phyloP scores from a whole-genome alignment of 2,888 invertebrate genomes.

The Apodemia duryi region DNA sequence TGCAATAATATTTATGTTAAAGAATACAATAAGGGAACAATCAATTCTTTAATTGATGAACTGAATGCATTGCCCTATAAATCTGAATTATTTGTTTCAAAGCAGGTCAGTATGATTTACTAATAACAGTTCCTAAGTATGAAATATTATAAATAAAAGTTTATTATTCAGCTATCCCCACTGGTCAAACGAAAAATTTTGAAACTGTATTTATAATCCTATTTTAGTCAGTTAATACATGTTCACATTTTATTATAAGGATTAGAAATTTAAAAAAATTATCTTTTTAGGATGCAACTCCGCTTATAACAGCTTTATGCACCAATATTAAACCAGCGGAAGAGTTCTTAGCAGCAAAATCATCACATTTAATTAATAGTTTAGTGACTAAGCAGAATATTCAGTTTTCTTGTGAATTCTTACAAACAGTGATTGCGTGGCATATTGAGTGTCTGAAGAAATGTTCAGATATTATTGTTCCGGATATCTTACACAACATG shows the following conservation, averaged over 20 bases:
- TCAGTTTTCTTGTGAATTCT: conserved; percentile 47
- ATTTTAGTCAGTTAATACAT: too few relatives aligned
- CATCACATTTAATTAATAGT: conserved; percentile 77
- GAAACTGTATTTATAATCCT: background rate
- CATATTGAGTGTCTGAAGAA: conserved; percentile 59
- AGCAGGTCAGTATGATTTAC: conserved; percentile 54
- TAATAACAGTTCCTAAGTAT: too few relatives aligned
- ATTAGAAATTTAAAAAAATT: background rate
- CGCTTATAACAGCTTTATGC: conserved; percentile 53
- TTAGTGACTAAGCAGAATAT: conserved; percentile 77
- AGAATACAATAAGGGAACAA: conserved; percentile 63
- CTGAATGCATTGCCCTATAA: conserved; percentile 82
- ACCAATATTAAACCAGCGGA: conserved; percentile 65
- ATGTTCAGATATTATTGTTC: conserved; percentile 59
- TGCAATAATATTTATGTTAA: conserved; percentile 55
- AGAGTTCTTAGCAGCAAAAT: conserved; percentile 75
- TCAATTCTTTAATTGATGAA: conserved; percentile 79
- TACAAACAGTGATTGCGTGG: conserved; percentile 62
- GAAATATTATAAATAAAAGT: too few relatives aligned
- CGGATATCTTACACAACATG: conserved; percentile 64
- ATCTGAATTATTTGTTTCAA: conserved; percentile 57
- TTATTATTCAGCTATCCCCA: too few relatives aligned
- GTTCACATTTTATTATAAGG: background rate
- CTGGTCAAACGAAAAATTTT: background rate
- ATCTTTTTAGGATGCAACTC: conserved; percentile 56